phyloP scores from a whole-genome alignment of 92 coral and sea anemone genomes.

The Epizoanthus rinbou region DNA sequence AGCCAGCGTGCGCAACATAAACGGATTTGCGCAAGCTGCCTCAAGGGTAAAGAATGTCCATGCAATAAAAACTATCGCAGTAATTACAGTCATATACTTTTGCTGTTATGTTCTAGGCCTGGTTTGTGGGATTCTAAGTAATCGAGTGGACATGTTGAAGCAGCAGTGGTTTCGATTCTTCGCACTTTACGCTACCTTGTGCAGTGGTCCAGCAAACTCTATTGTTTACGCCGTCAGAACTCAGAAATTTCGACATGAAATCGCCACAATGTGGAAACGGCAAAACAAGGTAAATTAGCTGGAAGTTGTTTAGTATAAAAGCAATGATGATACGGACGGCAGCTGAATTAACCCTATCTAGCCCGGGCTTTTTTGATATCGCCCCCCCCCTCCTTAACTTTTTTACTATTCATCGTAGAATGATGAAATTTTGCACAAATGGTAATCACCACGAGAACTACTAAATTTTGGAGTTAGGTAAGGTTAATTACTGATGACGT shows the following conservation, averaged over 20 bases:
- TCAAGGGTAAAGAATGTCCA: neutral
- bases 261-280: neutral
- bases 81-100: neutral
- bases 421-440: no score
- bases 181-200: neutral
- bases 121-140: neutral
- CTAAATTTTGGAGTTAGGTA: no score
- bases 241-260: neutral
- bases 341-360: no score
- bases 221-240: neutral
- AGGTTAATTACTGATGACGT: no score
- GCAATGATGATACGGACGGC: no score
- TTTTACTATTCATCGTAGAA: no score
- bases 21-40: neutral
- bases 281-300: no score
- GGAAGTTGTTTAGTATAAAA: no score
- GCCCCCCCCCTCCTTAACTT: no score
- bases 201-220: neutral
- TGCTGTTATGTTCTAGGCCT: neutral
- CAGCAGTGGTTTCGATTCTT: neutral
- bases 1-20: neutral
- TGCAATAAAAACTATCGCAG: neutral
- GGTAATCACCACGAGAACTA: no score
- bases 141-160: neutral
- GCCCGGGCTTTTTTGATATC: no score